Conservation (phyloP, 2,797 vertebrate species). For the Periparus ater region DNA sequence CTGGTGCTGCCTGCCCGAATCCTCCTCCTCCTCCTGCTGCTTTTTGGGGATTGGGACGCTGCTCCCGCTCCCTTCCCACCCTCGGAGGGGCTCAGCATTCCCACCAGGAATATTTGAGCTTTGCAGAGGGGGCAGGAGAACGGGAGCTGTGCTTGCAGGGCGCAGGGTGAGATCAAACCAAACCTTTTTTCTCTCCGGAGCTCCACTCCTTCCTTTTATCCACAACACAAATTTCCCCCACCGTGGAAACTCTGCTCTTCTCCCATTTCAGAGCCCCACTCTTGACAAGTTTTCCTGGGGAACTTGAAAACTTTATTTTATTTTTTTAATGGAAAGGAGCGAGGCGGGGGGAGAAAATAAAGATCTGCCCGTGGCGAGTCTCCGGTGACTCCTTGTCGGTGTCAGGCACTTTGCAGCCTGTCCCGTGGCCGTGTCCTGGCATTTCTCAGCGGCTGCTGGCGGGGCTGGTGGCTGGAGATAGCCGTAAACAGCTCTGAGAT, state of each 20-base stretch:
- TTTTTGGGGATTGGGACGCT: background rate
- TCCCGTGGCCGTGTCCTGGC: slow-evolving; percentile 55
- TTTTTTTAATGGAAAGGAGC: background rate
- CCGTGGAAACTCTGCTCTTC: background rate
- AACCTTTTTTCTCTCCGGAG: background rate
- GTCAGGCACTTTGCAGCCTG: slow-evolving; percentile 57
- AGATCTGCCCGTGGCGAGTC: background rate
- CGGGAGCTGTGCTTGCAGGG: too few species aligned
- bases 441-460: slow-evolving; percentile 67
- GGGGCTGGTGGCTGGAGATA: slow-evolving; percentile 74
- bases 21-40: background rate
- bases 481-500: slow-evolving; percentile 71
- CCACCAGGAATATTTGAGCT: background rate
- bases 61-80: background rate
- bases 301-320: slow-evolving; percentile 2
- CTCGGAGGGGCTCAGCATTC: background rate
- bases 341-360: too few species aligned
- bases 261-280: background rate
- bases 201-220: background rate
- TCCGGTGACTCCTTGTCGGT: slow-evolving; percentile 45
- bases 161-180: background rate
- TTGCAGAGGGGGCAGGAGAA: background rate
- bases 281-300: slow-evolving; percentile 24
- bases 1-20: background rate
- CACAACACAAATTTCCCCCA: background rate